Conservation (phyloP, 2,888 invertebrate genomes). For the Dusona sp. region DNA sequence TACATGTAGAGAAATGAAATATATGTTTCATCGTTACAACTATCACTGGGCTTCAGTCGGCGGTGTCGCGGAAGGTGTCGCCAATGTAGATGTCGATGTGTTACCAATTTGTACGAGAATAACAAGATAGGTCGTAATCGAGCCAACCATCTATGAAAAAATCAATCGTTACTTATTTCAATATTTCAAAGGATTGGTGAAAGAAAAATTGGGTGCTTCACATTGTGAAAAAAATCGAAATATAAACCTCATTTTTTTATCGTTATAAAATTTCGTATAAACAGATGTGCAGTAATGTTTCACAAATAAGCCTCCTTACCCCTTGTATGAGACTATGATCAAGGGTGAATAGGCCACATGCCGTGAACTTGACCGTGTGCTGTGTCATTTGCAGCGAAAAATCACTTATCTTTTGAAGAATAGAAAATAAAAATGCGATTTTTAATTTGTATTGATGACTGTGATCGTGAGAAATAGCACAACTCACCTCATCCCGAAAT, state of each 20-base stretch:
- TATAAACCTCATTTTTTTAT: neutral
- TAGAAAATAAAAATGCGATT: neutral
- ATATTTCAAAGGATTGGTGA: neutral
- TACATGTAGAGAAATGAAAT: no score
- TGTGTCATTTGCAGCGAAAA: slow-evolving; percentile 78
- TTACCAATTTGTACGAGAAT: slow-evolving; percentile 77
- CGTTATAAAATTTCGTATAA: neutral
- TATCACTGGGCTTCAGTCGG: neutral
- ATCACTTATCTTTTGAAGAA: slow-evolving; percentile 74
- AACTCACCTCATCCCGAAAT: slow-evolving; percentile 74
- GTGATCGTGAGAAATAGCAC: neutral
- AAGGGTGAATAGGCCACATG: slow-evolving; percentile 75
- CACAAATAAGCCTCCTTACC: slow-evolving; percentile 65
- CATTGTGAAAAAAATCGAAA: neutral
- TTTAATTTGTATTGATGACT: neutral
- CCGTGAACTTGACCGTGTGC: slow-evolving; percentile 75
- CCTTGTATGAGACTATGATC: slow-evolving; percentile 74
- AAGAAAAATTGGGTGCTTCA: neutral
- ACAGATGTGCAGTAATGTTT: neutral
- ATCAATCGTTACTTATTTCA: neutral
- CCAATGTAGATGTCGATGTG: no score
- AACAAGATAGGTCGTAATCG: slow-evolving; percentile 78
- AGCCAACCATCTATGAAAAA: slow-evolving; percentile 73
- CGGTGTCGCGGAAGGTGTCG: neutral
- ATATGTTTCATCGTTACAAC: neutral